These are phyloP conservation scores for Psylliodes chrysocephalus DNA, from an alignment of 2,888 invertebrate species.

Conservation along the genomic window DNA sequence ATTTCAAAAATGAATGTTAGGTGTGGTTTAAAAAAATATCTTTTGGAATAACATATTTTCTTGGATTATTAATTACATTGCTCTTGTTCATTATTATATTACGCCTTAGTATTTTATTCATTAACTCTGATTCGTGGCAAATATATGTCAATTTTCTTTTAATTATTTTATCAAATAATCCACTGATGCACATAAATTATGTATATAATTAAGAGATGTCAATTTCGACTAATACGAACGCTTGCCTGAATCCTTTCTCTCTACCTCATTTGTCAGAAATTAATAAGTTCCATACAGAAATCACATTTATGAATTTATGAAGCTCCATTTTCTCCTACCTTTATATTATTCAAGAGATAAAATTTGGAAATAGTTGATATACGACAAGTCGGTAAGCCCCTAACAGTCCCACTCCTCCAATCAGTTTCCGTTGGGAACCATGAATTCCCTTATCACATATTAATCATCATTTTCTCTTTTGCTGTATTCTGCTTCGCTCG, in stretches of 20 bases:
- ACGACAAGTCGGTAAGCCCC: slow-evolving; percentile 31
- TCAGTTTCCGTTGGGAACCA: slow-evolving; percentile 45
- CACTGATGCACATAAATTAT: no score
- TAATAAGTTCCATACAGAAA: slow-evolving; percentile 4
- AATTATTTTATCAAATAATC: no score
- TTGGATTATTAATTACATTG: no score
- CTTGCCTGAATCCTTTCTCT: background rate
- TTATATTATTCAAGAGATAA: slow-evolving; percentile 30
- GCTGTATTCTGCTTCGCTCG: slow-evolving; percentile 17
- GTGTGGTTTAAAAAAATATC: no score
- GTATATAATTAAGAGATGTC: background rate
- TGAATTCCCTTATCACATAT: slow-evolving; percentile 51
- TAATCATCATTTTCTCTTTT: slow-evolving; percentile 43
- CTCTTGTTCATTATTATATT: no score
- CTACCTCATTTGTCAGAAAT: slow-evolving; percentile 6
- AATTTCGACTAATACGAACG: background rate
- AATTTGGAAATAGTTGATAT: slow-evolving; percentile 35
- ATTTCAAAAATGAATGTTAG: no score
- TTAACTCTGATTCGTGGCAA: no score
- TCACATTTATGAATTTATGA: slow-evolving; percentile 21
- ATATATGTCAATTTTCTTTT: no score
- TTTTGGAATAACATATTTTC: no score
- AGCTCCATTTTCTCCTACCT: slow-evolving; percentile 22
- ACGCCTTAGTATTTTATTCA: no score
- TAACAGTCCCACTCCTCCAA: slow-evolving; percentile 43